Percentiles rank a stretch among this genome's conserved stretches.
Conservation (phyloP, 30 jellyfish, hydroid and myxozoan species). For the Hydra vulgaris region DNA sequence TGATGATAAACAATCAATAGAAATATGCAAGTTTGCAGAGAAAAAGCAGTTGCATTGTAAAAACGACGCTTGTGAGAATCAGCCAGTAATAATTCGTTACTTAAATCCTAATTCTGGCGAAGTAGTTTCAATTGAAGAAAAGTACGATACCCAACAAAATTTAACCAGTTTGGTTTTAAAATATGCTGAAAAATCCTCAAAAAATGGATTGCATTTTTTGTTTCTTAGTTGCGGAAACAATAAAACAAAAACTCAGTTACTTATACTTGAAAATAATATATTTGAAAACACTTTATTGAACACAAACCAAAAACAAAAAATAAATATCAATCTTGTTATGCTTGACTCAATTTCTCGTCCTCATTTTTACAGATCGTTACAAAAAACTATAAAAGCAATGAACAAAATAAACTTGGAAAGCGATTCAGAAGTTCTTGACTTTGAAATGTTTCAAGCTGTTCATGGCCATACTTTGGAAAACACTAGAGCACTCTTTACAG, state of each 20-base stretch:
- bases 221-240: slow-evolving; percentile 16
- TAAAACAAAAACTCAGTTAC: slow-evolving; percentile 2
- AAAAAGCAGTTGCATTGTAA: background rate
- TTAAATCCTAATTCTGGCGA: slow-evolving; percentile 1
- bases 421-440: slow-evolving; percentile 62
- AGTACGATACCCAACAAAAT: background rate
- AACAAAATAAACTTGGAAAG: slow-evolving; percentile 29
- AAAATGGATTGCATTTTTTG: slow-evolving; percentile 4
- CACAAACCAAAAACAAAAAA: background rate
- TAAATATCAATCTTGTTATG: slow-evolving; percentile 41
- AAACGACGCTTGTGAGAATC: background rate
- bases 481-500: slow-evolving; percentile 65
- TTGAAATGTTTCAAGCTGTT: slow-evolving; percentile 63
- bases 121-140: background rate
- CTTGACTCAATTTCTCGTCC: slow-evolving; percentile 77
- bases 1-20: background rate
- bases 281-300: background rate
- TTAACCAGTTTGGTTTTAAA: background rate
- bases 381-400: slow-evolving; percentile 26
- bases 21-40: background rate
- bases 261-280: background rate
- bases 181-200: slow-evolving; percentile 1
- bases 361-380: slow-evolving; percentile 64
- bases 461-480: slow-evolving; percentile 93
- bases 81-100: background rate